A percentile compares a stretch with the other conserved stretches of the same genome.
Conservation (phyloP, 2,113 vertebrate species). For the Pandion haliaetus region DNA sequence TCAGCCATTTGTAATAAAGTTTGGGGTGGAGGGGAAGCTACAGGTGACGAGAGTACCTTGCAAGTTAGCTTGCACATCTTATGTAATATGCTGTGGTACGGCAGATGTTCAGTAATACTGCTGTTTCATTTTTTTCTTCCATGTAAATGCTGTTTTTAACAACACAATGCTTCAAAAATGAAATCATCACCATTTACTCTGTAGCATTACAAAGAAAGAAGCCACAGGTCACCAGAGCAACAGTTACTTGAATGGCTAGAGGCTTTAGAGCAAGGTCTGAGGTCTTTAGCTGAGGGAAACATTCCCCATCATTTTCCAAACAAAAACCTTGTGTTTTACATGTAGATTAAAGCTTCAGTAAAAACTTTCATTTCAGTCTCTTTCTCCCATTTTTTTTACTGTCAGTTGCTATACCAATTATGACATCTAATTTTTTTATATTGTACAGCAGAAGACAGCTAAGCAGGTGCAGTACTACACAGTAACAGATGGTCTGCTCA, state of each 20-base stretch:
- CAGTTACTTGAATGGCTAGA: not conserved
- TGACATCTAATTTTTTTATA: not conserved
- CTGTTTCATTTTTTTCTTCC: not conserved
- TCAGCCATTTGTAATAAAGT: not conserved
- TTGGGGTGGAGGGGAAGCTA: not conserved
- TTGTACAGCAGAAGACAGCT: not conserved
- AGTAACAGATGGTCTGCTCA: not conserved
- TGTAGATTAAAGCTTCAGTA: not conserved
- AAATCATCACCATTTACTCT: not conserved
- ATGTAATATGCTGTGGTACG: accelerated
- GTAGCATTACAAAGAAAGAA: not conserved
- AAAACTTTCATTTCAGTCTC: not conserved
- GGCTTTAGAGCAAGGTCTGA: not conserved
- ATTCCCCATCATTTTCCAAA: not conserved
- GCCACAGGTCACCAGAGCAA: not conserved
- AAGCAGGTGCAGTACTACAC: not conserved
- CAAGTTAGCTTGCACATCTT: not conserved
- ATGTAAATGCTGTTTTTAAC: not conserved
- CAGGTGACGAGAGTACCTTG: not conserved
- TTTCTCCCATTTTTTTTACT: not conserved
- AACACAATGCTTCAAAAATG: not conserved
- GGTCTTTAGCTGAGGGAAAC: not conserved
- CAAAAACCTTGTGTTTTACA: not conserved
- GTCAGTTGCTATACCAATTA: not conserved
- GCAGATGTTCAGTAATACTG: not conserved